phyloP scores from a whole-genome alignment of 2,888 invertebrate species.

The Eucriotettix oculatus region DNA sequence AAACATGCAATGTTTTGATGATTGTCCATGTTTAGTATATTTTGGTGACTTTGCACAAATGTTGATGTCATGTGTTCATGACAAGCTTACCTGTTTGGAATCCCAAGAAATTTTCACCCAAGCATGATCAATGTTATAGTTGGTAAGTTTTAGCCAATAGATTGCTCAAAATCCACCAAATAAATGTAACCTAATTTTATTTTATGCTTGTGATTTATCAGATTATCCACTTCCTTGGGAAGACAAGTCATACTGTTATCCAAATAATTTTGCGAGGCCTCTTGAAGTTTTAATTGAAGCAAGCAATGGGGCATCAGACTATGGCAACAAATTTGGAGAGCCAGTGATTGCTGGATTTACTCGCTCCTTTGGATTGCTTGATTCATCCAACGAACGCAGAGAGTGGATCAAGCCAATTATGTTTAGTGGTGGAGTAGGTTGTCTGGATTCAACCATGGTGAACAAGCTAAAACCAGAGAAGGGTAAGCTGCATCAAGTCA shows the following conservation, averaged over 20 bases:
- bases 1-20: too few relatives aligned
- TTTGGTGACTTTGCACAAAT: too few relatives aligned
- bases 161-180: too few relatives aligned
- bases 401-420: conserved; percentile 98
- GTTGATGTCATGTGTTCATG: too few relatives aligned
- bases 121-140: too few relatives aligned
- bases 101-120: too few relatives aligned
- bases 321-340: conserved; percentile 98
- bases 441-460: conserved; percentile 68
- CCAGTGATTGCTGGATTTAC: conserved; percentile 85
- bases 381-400: conserved; percentile 44
- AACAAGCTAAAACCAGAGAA: conserved; percentile 57
- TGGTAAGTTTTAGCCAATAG: too few relatives aligned
- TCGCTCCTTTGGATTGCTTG: conserved; percentile 69
- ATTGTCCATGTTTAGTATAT: too few relatives aligned
- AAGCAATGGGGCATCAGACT: conserved; percentile 95
- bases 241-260: conserved; percentile 52
- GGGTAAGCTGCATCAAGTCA: conserved; percentile 31
- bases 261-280: conserved; percentile 77
- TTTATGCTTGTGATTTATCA: conserved; percentile 21
- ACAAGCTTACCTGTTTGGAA: too few relatives aligned
- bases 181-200: neutral
- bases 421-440: conserved; percentile 94
- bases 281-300: conserved; percentile 85
- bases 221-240: conserved; percentile 84